phyloP scores from a whole-genome alignment of 64 coral and sea anemone genomes.

The Montipora sp. region DNA sequence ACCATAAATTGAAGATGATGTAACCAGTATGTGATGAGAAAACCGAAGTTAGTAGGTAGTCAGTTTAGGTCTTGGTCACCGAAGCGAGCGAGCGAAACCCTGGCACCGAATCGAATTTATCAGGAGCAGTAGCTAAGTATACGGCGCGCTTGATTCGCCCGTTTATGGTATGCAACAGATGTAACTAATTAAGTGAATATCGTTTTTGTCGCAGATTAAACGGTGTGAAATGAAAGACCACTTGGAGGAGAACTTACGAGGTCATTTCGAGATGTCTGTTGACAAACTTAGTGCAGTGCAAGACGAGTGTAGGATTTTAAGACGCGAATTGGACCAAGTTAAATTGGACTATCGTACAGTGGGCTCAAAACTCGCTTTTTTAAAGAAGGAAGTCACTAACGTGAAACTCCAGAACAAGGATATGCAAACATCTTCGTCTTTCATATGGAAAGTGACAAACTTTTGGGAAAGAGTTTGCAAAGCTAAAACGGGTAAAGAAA shows the following conservation, averaged over 20 bases:
- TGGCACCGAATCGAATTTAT: no score
- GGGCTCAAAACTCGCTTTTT: background rate
- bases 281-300: constrained; percentile 17
- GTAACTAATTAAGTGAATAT: background rate
- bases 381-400: background rate
- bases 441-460: constrained; percentile 36
- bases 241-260: constrained; percentile 16
- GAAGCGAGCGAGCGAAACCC: no score
- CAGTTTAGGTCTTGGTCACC: no score
- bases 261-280: constrained; percentile 39
- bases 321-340: constrained; percentile 19
- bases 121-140: no score
- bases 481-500: constrained; percentile 1
- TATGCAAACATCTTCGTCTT: constrained; percentile 9
- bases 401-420: constrained; percentile 15
- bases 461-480: constrained; percentile 44
- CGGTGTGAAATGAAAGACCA: constrained; percentile 30
- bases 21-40: no score
- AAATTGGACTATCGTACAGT: background rate
- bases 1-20: no score
- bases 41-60: no score
- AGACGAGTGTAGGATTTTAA: constrained; percentile 24
- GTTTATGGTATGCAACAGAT: background rate
- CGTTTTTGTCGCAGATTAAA: constrained; percentile 16
- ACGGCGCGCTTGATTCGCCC: no score